A percentile compares a stretch with the other conserved stretches of the same genome.
These are phyloP conservation scores for Nilaparvata lugens DNA, from an alignment of 1,140 invertebrate species.

Conservation along the genomic window DNA sequence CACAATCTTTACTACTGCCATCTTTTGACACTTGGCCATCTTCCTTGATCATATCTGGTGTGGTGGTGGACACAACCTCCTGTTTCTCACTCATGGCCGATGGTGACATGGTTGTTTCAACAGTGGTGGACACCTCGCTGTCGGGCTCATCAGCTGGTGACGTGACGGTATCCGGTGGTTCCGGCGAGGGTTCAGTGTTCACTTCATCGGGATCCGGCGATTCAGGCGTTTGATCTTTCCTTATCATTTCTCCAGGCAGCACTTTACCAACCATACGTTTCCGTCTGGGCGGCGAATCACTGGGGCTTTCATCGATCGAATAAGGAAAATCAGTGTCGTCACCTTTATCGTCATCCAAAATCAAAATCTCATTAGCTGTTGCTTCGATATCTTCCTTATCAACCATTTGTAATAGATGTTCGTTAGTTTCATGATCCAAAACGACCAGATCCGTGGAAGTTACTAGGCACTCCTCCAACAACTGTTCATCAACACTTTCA, in stretches of 20 bases:
- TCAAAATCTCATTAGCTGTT: constrained; percentile 34
- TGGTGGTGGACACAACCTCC: constrained; percentile 6
- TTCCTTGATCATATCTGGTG: neutral
- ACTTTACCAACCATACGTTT: constrained; percentile 26
- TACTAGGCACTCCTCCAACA: constrained; percentile 27
- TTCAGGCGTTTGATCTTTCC: constrained; percentile 33
- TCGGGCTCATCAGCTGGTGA: constrained; percentile 33
- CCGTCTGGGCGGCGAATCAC: constrained; percentile 23
- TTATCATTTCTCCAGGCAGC: constrained; percentile 25
- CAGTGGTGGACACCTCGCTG: constrained; percentile 4
- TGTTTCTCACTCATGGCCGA: constrained; percentile 1
- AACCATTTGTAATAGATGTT: constrained; percentile 37
- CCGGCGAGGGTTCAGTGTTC: constrained; percentile 37
- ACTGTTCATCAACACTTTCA: constrained; percentile 13
- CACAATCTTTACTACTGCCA: constrained; percentile 6
- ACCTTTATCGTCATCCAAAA: constrained; percentile 22
- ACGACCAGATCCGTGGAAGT: constrained; percentile 23
- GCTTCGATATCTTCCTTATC: constrained; percentile 32
- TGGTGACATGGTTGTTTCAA: neutral
- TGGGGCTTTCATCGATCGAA: constrained; percentile 21
- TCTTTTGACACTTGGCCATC: neutral
- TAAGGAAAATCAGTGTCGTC: constrained; percentile 25
- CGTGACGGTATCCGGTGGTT: constrained; percentile 34
- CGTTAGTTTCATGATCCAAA: constrained; percentile 28
- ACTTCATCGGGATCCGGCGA: constrained; percentile 44